Evolutionary conservation across 2,797 vertebrate species (phyloP), one percentile per base, ranked within the genome.

Genomic region (Rallus crepitans): DNA sequence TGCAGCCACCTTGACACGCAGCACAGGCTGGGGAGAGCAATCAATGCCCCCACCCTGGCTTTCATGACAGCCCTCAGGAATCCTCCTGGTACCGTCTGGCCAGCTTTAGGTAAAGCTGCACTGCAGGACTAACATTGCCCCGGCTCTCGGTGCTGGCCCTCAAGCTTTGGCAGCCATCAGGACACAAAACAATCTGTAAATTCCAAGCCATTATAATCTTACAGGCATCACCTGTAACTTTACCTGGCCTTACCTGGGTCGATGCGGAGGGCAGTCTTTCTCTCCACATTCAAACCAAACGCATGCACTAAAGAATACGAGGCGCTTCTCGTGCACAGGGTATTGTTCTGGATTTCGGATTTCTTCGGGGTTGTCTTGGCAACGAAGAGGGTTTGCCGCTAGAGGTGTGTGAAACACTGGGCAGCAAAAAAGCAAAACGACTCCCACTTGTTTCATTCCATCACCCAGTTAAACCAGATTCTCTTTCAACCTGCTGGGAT

Each of bases 321-420:
- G 70, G 94, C 42, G 18, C 73, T 94, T 84, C 85, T 91, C 25
- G 21, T 80, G 47, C 68, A 78, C 80, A 61, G 84, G 85, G 95
- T 95, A 93, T 95, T 95, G 95, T 95, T 96, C 94, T 87, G 94
- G 85, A 96, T 96, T 96, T 95, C 87, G 79, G 73, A 92, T 93
- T 94, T 97, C 95, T 95, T 93, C 79, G 0, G 87, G 92, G 94
- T 92, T 97, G 90, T 96, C 95, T 94, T 96, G 96, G 96, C 96
- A 97, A 97, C 96, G 18, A 82, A 90, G 91, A 95, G 88, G 94
- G 71, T 94, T 96, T 96, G 94, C 94, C 65, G 90, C 94, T 95
- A 94, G 94, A 96, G 93, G 94, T 96, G 93, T 87, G 83, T 92
- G 96, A 95, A 97, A 87, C 92, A 85, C 94, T 92, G 95, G 94